These are phyloP conservation scores for Rhinogobius similis DNA, from an alignment of 2,113 vertebrate genomes.

Conservation along the genomic window DNA sequence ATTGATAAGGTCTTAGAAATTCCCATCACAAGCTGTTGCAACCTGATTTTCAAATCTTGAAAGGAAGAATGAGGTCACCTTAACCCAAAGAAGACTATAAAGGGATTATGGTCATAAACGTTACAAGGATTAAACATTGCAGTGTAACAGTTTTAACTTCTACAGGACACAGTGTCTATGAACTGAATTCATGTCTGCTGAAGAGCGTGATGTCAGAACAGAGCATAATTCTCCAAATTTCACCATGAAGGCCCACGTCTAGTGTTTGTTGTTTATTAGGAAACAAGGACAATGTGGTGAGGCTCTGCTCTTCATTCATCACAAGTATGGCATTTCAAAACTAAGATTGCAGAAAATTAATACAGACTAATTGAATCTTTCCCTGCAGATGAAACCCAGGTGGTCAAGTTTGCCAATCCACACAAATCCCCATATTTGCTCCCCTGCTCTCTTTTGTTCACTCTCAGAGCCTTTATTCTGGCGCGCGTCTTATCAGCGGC, in stretches of 20 bases:
- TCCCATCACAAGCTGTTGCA: too few species aligned
- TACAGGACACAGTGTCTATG: too few species aligned
- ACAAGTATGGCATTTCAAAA: neutral
- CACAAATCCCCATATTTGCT: neutral
- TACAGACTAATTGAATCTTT: neutral
- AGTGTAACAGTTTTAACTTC: too few species aligned
- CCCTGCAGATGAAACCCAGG: neutral
- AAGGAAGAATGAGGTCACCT: neutral
- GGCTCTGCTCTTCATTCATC: neutral
- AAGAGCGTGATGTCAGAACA: too few species aligned
- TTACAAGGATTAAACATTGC: too few species aligned
- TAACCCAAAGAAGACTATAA: too few species aligned
- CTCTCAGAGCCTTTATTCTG: slow-evolving; percentile 1
- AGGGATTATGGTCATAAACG: too few species aligned
- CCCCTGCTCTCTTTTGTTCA: slow-evolving; percentile 11
- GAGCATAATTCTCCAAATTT: too few species aligned
- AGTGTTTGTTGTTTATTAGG: neutral
- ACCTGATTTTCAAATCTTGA: too few species aligned
- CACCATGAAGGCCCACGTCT: too few species aligned
- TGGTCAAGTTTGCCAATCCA: neutral
- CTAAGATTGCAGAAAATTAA: neutral
- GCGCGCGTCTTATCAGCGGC: slow-evolving; percentile 48
- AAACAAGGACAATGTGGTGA: neutral
- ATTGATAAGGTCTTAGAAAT: too few species aligned
- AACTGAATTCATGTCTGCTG: too few species aligned